Evolutionary conservation across 2,797 vertebrate species (phyloP).

Genomic region (Malurus splendens): DNA sequence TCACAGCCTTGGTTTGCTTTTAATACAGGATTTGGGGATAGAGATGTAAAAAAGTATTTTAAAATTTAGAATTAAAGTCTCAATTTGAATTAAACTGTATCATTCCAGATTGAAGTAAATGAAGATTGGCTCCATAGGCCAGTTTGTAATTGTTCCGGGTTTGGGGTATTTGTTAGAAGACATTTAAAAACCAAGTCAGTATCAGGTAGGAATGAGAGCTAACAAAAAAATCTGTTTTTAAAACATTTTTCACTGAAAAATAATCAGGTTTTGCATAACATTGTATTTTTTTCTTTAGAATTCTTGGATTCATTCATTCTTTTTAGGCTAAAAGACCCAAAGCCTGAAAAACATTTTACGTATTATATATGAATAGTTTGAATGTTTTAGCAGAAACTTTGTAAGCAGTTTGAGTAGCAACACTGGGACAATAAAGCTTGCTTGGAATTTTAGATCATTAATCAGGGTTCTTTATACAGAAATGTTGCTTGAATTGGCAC

Average conservation of each 20-base stretch:
- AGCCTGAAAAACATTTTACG: background rate
- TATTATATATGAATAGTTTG: background rate
- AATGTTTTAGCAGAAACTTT: constrained; percentile 16
- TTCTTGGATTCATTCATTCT: background rate
- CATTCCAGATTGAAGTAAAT: background rate
- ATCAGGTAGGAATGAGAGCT: background rate
- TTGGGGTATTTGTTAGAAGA: background rate
- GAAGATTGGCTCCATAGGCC: background rate
- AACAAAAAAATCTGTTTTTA: background rate
- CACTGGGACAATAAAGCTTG: constrained; percentile 26
- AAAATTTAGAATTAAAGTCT: background rate
- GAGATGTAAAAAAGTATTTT: background rate
- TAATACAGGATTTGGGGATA: background rate
- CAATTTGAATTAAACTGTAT: background rate
- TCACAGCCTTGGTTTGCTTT: background rate
- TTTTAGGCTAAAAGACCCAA: background rate
- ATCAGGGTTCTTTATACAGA: constrained; percentile 36
- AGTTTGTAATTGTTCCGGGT: background rate
- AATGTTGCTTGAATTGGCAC: constrained; percentile 46
- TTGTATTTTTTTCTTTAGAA: background rate
- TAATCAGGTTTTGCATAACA: background rate
- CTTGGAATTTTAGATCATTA: constrained; percentile 40
- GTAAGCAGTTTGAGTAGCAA: background rate
- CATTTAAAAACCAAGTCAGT: background rate
- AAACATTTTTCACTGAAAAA: background rate